Conservation (phyloP, 2,888 invertebrate genomes). For the Protophormia terraenovae region DNA sequence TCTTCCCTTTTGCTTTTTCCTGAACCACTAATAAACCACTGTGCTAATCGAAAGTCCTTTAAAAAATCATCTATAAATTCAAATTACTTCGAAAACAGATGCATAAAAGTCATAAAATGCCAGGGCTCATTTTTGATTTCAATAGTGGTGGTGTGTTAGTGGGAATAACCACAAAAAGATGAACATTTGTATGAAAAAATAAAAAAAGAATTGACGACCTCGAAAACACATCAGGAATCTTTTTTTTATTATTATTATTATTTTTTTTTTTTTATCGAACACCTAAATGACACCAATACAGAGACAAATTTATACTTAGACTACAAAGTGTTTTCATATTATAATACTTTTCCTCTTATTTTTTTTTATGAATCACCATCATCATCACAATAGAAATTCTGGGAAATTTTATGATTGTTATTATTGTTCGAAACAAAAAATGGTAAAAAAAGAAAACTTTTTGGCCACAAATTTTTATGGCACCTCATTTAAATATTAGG, state of each 20-base stretch:
- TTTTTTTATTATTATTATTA: constrained; percentile 1
- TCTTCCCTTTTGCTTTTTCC: background rate
- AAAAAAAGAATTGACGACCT: constrained; percentile 20
- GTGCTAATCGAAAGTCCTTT: constrained; percentile 8
- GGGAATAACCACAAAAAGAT: background rate
- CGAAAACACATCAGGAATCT: constrained; percentile 11
- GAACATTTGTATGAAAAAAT: background rate
- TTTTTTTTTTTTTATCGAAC: background rate
- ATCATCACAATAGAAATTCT: background rate
- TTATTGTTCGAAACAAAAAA: constrained; percentile 27
- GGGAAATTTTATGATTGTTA: constrained; percentile 54
- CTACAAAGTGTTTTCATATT: constrained; percentile 40
- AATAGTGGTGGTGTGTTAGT: background rate
- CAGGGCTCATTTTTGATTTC: background rate
- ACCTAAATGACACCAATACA: constrained; percentile 48
- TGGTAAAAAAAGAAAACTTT: constrained; percentile 38
- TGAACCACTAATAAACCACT: background rate
- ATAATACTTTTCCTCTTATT: background rate
- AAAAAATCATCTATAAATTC: constrained; percentile 36
- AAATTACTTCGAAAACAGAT: constrained; percentile 52
- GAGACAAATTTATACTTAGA: background rate
- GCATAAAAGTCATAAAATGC: constrained; percentile 33
- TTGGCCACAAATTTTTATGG: constrained; percentile 63
- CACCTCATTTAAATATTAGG: constrained; percentile 39
- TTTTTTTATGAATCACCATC: constrained; percentile 27